Evolutionary conservation across 2,797 vertebrate species (phyloP).

Genomic region (Muscicapa striata): DNA sequence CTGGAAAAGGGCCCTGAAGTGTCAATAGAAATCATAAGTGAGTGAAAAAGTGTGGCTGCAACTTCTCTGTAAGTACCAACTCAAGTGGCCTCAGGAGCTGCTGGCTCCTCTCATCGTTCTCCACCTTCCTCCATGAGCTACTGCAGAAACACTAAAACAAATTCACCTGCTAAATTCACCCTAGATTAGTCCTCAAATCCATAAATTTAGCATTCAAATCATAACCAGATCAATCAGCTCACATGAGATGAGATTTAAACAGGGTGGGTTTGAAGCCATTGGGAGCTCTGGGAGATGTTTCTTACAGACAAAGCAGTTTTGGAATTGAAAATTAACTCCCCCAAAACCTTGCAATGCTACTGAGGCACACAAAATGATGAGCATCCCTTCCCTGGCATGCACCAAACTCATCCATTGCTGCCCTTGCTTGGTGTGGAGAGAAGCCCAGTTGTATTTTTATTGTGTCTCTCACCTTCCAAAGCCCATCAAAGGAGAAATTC

Average conservation of each 20-base stretch:
- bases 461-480: background rate
- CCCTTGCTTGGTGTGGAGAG: rapidly evolving
- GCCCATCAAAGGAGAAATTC: background rate
- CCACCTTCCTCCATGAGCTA: background rate
- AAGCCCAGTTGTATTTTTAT: background rate
- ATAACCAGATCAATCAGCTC: background rate
- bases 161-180: background rate
- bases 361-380: background rate
- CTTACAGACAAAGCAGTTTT: background rate
- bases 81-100: background rate
- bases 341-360: background rate
- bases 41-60: background rate
- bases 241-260: background rate
- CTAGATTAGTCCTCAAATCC: background rate
- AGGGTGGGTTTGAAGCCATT: background rate
- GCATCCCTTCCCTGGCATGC: background rate
- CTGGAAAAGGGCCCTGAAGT: background rate
- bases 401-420: background rate
- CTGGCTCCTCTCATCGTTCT: background rate
- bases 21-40: background rate
- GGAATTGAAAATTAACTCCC: background rate
- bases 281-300: background rate
- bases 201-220: background rate
- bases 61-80: background rate
- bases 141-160: background rate